Evolutionary conservation across 2,113 vertebrate species (phyloP), one percentile per base, ranked within the genome.

Genomic region (Hypanus sabinus): DNA sequence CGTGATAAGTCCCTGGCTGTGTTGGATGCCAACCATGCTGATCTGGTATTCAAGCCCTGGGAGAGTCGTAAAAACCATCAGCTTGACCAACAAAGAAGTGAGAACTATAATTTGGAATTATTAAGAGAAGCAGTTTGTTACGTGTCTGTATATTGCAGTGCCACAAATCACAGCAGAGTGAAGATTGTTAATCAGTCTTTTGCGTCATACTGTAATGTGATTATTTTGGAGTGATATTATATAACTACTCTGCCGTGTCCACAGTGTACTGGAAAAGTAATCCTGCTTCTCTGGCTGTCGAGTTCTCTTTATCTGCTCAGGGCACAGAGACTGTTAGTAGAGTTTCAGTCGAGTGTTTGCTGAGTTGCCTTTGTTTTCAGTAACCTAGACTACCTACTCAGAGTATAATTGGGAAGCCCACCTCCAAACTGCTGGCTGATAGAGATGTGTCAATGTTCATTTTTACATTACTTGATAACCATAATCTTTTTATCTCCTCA

Each of bases 21-120:
- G 90, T 95, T 94, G 94, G 99, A 99, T 95, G 97, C 96, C 57
- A 97, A 98, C 95, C 97, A 97, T 94, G 99, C 98, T 0, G 97
- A 98, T 33, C 95, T 99, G 95, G 97, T 99, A 94, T 99, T 98
- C 98, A 96, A 97, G 94, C 98, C 98, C 0, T 97, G 97, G 96
- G 95, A 94, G 0, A 95, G 97, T 87, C 96, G 97, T 68, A 97
- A 98, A 94, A 97, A 96, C 65, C 97, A 97, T 94, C 95, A 80
- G 11, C 96, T 96, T 94, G 97, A 96, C 60, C 97, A 97, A 92
- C 95, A 97, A 94, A 98, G 96, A 96, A 98, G 99, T 99, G 95
- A 95, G 94, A 91, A 68, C 14, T 85, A 12, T 3, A 85, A 83
- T 81, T 55, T 55, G 24, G 18, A 55, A 9, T 7, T 24, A 9